Evolutionary conservation across 2,888 invertebrate species (phyloP), one percentile per base, ranked within the genome.

Genomic region (Volucella bombylans): DNA sequence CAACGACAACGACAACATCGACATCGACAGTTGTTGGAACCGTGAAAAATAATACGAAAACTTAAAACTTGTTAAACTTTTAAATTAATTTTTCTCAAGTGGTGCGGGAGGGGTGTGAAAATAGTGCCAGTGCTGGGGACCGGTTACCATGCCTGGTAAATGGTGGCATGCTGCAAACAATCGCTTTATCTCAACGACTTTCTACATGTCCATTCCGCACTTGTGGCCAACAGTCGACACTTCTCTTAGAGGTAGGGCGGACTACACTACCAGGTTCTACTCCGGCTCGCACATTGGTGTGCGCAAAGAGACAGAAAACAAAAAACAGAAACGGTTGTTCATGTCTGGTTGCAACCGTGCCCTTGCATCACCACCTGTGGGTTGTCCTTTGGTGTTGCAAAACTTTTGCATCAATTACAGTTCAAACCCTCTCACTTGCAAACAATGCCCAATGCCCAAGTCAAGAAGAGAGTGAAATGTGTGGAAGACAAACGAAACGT

Each of bases 1-100:
- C 9, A 2, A 1, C 59, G 49, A 23, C 18, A 23, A 23, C 18
- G 18, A 23, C 18, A 23, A 9, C 47, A 11, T 4, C 2, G 54
- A n/a, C 31, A 8, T 43, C 52, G 8, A 39, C 11, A 43, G 14
- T 18, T 10, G 15, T 45, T 15, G 50, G 68, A 73, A 45, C 18
- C 45, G 61, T 52, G 64, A 14, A 67, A 68, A 71, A 71, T 67
- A 68, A 81, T 81, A 77, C 64, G 62, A 77, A 85, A 85, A 85
- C 85, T 85, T 72, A 72, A 81, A 81, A 85, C 77, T 77, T 85
- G 85, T 81, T 59, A 81, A 85, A 85, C 85, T 85, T 85, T 85
- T 85, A 85, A 85, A 85, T 85, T 81, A 85, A 85, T 85, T 85
- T 85, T 85, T 77, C 72, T 77, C 18, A 68, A 74, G 77, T 69